A percentile compares a stretch with the other conserved stretches of the same genome.
These are phyloP conservation scores for Thera britannica DNA, from an alignment of 2,888 invertebrate genomes.

Conservation along the genomic window DNA sequence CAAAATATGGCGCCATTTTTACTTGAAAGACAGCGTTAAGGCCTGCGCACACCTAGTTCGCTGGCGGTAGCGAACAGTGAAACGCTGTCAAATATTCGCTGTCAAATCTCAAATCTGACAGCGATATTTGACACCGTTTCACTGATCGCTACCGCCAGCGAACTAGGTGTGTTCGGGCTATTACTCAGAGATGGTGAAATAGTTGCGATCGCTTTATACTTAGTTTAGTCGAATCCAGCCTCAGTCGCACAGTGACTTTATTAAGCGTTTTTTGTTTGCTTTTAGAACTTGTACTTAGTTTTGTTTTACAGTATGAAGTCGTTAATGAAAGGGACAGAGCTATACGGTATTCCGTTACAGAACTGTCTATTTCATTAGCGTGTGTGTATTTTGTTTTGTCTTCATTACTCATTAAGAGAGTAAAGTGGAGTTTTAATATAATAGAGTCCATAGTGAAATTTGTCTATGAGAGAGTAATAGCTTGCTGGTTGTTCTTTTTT, in stretches of 20 bases:
- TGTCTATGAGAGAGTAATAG: not conserved
- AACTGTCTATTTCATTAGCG: not conserved
- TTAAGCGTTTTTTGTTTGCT: not conserved
- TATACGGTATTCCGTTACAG: not conserved
- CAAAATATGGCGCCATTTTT: too few relatives aligned
- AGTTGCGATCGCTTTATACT: too few relatives aligned
- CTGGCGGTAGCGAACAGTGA: too few relatives aligned
- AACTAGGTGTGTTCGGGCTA: too few relatives aligned
- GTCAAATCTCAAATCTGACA: too few relatives aligned
- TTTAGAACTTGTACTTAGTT: not conserved
- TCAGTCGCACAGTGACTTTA: not conserved
- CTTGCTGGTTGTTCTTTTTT: conserved; percentile 6
- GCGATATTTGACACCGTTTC: too few relatives aligned
- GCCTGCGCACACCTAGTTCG: too few relatives aligned
- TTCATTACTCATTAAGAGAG: not conserved
- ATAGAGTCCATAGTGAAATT: not conserved
- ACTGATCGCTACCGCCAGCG: too few relatives aligned
- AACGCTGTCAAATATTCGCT: too few relatives aligned
- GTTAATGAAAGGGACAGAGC: not conserved
- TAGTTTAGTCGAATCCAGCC: too few relatives aligned
- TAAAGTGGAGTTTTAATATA: not conserved
- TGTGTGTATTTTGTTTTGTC: not conserved
- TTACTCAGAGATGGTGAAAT: too few relatives aligned
- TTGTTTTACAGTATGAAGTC: not conserved
- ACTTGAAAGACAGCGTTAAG: too few relatives aligned